Conservation (phyloP, 2,797 vertebrate genomes). For the Dendrocincla tyrannina region DNA sequence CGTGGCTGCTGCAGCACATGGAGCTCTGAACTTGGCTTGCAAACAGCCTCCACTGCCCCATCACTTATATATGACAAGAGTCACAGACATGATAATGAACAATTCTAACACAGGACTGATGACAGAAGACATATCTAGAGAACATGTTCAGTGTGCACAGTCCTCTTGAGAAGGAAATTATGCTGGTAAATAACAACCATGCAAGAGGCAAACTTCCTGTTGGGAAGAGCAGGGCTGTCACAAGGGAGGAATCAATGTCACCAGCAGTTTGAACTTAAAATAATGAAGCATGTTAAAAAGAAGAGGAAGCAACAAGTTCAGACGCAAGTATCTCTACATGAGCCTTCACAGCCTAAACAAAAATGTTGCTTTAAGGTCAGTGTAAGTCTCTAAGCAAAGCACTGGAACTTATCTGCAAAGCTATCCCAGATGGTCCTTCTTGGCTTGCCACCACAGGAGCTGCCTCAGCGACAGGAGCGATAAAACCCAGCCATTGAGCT, state of each 20-base stretch:
- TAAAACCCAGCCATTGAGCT: not conserved
- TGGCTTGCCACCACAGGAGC: not conserved
- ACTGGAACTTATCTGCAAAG: not conserved
- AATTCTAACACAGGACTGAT: not conserved
- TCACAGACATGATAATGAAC: not conserved
- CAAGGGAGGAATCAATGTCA: not conserved
- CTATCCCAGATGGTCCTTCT: not conserved
- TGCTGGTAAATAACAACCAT: not conserved
- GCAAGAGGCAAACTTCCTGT: constrained; percentile 1
- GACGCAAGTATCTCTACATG: not conserved
- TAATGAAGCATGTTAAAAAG: not conserved
- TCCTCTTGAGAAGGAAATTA: not conserved
- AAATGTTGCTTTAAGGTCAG: not conserved
- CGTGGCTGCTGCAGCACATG: not conserved
- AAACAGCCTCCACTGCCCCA: not conserved
- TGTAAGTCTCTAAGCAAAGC: not conserved
- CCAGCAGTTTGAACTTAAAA: not conserved
- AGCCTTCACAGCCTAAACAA: not conserved
- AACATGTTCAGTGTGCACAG: not conserved
- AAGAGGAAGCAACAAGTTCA: not conserved
- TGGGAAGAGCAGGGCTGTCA: not conserved
- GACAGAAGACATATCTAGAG: constrained; percentile 1
- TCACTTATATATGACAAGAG: not conserved
- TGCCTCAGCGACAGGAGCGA: not conserved
- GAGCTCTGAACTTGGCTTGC: not conserved